Conservation (phyloP, 53 echinoderm and acorn worm genomes). For the Temnopleurus reevesii region DNA sequence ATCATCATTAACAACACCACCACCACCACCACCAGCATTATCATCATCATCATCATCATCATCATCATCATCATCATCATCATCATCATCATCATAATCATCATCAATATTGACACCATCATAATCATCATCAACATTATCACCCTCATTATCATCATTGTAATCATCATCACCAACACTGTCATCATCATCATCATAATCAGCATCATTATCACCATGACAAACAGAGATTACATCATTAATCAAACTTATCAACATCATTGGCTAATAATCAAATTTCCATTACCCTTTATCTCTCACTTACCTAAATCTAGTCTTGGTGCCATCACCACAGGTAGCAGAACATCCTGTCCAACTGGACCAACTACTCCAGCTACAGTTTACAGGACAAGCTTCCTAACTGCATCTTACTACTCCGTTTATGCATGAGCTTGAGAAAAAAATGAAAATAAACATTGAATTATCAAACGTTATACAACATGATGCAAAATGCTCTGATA, state of each 20-base stretch:
- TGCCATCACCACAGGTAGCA: constrained; percentile 72
- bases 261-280: no score
- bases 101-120: constrained; percentile 38
- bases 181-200: background rate
- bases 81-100: constrained; percentile 41
- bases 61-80: background rate
- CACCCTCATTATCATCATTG: constrained; percentile 29
- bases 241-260: background rate
- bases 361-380: constrained; percentile 91
- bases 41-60: background rate
- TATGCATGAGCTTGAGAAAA: constrained; percentile 63
- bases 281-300: background rate
- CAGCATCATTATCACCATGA: no score
- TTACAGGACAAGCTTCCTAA: constrained; percentile 68
- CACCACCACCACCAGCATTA: no score
- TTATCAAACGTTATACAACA: no score
- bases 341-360: constrained; percentile 83
- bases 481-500: no score
- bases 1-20: no score
- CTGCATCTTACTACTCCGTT: constrained; percentile 73
- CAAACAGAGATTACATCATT: no score
- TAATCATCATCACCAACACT: background rate
- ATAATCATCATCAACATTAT: constrained; percentile 15
- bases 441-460: background rate
- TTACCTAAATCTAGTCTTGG: constrained; percentile 83